These are phyloP conservation scores for Genyomyrus donnyi DNA, from an alignment of 2,113 vertebrate genomes.

Conservation along the genomic window DNA sequence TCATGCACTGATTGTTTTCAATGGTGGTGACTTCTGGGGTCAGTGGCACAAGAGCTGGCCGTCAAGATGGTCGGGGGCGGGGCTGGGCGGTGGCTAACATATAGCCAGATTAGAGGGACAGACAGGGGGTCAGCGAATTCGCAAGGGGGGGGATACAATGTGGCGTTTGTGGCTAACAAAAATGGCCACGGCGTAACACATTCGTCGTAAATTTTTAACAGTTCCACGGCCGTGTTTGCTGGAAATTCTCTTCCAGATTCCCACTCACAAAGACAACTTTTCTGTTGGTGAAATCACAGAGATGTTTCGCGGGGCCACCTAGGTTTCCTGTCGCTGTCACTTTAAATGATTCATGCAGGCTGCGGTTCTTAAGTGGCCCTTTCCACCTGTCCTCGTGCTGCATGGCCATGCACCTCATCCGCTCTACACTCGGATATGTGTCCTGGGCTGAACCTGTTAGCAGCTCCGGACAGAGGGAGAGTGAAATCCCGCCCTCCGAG, in stretches of 20 bases:
- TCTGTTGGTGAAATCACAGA: not conserved
- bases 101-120: conserved; percentile 10
- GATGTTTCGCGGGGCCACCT: not conserved
- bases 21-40: conserved; percentile 39
- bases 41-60: conserved; percentile 29
- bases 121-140: not conserved
- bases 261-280: not conserved
- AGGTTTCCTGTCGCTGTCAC: not conserved
- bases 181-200: not conserved
- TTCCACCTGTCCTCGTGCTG: conserved; percentile 46
- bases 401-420: conserved; percentile 7
- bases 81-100: conserved; percentile 16
- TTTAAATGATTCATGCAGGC: not conserved
- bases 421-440: conserved; percentile 27
- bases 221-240: too few species aligned
- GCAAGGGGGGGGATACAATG: not conserved
- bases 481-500: not conserved
- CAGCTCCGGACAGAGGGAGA: conserved; percentile 24
- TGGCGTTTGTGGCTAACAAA: not conserved
- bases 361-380: conserved; percentile 39
- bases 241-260: not conserved
- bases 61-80: conserved; percentile 28
- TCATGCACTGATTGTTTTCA: conserved; percentile 53
- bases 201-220: not conserved
- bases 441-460: conserved; percentile 56